A percentile compares a stretch with the other conserved stretches of the same genome.
Evolutionary conservation across 2,888 invertebrate genomes (phyloP).

Genomic region (Stenotaenia linearis): DNA sequence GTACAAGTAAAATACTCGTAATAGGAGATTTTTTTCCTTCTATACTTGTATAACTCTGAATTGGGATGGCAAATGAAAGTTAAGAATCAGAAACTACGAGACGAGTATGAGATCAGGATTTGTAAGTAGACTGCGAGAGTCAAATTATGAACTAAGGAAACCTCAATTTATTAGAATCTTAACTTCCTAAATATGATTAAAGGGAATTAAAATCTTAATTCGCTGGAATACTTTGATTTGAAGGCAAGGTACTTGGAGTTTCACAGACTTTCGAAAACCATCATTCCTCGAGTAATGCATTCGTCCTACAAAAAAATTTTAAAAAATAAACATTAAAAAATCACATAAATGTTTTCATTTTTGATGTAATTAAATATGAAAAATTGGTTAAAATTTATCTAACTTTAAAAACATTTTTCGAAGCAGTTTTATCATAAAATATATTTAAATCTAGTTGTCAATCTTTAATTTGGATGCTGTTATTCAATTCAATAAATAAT

Average conservation of each 20-base stretch:
- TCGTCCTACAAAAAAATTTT: conserved; percentile 4
- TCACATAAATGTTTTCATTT: no score
- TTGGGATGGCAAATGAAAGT: not conserved
- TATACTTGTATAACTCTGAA: not conserved
- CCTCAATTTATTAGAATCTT: not conserved
- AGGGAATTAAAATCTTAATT: not conserved
- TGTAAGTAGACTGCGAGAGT: not conserved
- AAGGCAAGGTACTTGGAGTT: not conserved
- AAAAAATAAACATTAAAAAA: not conserved
- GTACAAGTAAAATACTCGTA: not conserved
- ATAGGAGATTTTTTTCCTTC: not conserved
- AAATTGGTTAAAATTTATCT: not conserved
- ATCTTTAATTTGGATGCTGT: no score
- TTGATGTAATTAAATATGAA: no score
- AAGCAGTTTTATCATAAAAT: no score
- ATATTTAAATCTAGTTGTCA: no score
- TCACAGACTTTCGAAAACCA: not conserved
- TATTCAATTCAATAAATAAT: no score
- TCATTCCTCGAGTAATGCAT: conserved; percentile 17
- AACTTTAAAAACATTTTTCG: not conserved
- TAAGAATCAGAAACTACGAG: not conserved
- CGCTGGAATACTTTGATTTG: not conserved
- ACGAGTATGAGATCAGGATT: not conserved
- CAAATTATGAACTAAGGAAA: not conserved
- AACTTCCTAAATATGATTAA: not conserved